phyloP scores from a whole-genome alignment of 2,113 vertebrate genomes.

The Daphoenositta chrysoptera region DNA sequence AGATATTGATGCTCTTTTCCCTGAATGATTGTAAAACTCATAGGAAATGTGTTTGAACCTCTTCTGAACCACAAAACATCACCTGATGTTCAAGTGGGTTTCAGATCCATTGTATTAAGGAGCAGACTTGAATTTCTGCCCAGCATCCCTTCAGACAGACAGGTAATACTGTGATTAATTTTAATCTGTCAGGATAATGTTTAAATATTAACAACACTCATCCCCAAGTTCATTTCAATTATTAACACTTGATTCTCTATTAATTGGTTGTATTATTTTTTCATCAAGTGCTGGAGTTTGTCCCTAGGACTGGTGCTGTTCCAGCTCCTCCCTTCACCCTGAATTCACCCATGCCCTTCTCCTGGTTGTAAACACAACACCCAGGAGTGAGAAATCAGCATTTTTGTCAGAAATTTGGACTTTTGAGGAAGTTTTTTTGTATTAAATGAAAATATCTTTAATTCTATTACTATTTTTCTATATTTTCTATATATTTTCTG shows the following conservation, averaged over 20 bases:
- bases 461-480: background rate
- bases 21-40: background rate
- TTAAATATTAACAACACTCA: slow-evolving; percentile 19
- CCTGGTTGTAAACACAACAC: background rate
- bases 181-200: background rate
- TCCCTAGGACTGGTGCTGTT: background rate
- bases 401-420: background rate
- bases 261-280: slow-evolving; percentile 43
- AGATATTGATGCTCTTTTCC: background rate
- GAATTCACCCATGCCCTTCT: background rate
- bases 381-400: background rate
- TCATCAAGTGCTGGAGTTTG: background rate
- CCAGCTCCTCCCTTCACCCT: background rate
- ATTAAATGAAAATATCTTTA: background rate
- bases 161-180: background rate
- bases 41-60: rapidly evolving
- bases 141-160: background rate
- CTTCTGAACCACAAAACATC: background rate
- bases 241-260: slow-evolving; percentile 33
- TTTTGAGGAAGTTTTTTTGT: background rate
- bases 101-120: background rate
- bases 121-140: background rate
- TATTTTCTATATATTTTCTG: too few relatives aligned
- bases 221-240: background rate
- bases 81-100: background rate